phyloP scores from a whole-genome alignment of 2,797 vertebrate species.

The Brachyrhaphis roseni region DNA sequence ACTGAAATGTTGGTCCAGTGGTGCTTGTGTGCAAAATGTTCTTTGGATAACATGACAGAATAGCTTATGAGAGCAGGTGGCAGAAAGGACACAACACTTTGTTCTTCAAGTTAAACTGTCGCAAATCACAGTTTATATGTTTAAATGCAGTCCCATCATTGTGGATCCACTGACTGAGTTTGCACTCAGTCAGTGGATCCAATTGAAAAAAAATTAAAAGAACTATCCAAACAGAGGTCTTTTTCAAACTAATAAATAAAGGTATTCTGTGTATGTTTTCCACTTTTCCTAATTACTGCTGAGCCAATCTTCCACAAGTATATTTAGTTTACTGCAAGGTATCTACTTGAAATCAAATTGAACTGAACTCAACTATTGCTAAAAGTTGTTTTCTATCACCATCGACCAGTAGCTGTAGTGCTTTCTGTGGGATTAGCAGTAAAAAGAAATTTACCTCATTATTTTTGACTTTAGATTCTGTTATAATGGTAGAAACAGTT shows the following conservation, averaged over 20 bases:
- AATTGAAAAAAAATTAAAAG: not conserved
- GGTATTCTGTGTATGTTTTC: not conserved
- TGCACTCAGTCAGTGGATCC: not conserved
- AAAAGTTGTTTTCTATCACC: not conserved
- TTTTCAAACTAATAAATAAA: not conserved
- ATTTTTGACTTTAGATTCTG: not conserved
- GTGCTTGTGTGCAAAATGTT: not conserved
- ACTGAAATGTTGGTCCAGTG: not conserved
- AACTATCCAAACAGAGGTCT: not conserved
- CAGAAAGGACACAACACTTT: constrained; percentile 5
- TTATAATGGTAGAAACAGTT: not conserved
- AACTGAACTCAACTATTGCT: not conserved
- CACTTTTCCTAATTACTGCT: not conserved
- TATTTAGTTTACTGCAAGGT: not conserved
- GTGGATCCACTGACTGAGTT: not conserved
- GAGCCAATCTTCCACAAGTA: not conserved
- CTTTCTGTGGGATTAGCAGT: not conserved
- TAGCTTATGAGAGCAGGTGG: not conserved
- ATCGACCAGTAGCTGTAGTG: not conserved
- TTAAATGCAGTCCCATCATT: constrained; percentile 1
- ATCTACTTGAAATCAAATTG: not conserved
- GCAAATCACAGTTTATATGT: not conserved
- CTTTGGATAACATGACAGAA: constrained; percentile 3
- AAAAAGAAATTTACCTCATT: not conserved
- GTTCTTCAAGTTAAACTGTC: not conserved